These are phyloP conservation scores for Paradoxurus hermaphroditus DNA, from an alignment of 2,113 vertebrate genomes.

Conservation along the genomic window DNA sequence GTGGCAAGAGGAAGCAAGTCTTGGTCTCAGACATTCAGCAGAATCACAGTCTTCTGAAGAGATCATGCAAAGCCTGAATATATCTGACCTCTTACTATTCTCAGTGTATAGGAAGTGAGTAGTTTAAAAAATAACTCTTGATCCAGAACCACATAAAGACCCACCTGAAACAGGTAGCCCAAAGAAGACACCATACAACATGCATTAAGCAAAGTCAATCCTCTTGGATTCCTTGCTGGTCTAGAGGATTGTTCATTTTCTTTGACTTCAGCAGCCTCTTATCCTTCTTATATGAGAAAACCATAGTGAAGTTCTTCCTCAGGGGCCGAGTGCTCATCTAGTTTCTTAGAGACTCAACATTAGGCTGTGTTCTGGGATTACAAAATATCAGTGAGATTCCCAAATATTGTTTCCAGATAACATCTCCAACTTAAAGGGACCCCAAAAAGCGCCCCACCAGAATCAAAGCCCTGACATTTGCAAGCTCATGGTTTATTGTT, in stretches of 20 bases:
- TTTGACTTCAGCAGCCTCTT: background rate
- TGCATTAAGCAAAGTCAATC: background rate
- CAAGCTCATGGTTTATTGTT: conserved; percentile 6
- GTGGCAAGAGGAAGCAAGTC: background rate
- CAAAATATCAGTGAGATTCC: background rate
- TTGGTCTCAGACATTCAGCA: background rate
- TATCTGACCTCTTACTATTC: background rate
- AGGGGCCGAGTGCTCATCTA: background rate
- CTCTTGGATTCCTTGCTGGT: background rate
- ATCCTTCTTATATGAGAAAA: background rate
- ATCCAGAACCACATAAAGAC: background rate
- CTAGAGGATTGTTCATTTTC: background rate
- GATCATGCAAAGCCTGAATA: background rate
- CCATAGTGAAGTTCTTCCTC: background rate
- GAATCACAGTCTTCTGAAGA: background rate
- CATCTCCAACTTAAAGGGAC: background rate
- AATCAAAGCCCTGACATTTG: background rate
- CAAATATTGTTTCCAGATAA: background rate
- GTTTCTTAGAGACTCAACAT: background rate
- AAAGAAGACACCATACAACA: background rate
- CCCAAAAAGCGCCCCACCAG: background rate
- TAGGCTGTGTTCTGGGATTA: background rate
- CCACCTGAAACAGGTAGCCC: background rate
- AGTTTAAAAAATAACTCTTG: background rate
- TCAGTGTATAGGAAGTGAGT: background rate